phyloP scores from a whole-genome alignment of 1,140 invertebrate genomes.

The Agraylea sexmaculata region DNA sequence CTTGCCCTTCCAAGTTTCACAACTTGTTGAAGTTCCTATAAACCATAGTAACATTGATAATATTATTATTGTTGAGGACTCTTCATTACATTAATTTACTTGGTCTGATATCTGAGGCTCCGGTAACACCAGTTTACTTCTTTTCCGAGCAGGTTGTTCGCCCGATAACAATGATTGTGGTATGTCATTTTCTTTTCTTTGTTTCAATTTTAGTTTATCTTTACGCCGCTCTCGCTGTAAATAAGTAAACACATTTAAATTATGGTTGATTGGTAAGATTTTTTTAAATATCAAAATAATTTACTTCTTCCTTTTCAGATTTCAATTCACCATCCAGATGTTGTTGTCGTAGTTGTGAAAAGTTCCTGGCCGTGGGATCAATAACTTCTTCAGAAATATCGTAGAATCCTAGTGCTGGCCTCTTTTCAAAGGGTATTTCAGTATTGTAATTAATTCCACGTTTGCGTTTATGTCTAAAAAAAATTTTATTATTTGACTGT shows the following conservation, averaged over 20 bases:
- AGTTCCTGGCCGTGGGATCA: conserved; percentile 81
- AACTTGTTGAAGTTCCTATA: conserved; percentile 73
- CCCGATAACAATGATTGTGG: conserved; percentile 82
- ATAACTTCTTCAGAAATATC: conserved; percentile 83
- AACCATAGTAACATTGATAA: conserved; percentile 1
- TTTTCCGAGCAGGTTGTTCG: conserved; percentile 82
- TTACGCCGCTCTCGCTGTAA: conserved; percentile 64
- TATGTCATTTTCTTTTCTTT: conserved; percentile 92
- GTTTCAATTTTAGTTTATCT: conserved; percentile 87
- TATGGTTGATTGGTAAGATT: conserved; percentile 5
- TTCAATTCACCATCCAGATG: conserved; percentile 86
- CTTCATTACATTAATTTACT: conserved; percentile 26
- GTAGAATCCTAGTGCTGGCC: conserved; percentile 83
- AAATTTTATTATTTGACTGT: conserved; percentile 2
- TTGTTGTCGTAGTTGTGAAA: conserved; percentile 79
- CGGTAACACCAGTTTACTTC: conserved; percentile 92
- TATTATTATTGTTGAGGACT: neutral
- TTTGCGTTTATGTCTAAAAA: conserved; percentile 57
- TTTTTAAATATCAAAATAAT: conserved; percentile 14
- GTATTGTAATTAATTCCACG: conserved; percentile 94
- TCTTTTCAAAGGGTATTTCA: conserved; percentile 96
- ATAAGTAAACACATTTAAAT: neutral
- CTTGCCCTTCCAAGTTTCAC: conserved; percentile 94
- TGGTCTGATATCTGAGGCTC: conserved; percentile 94
- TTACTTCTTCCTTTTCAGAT: conserved; percentile 77